Base-by-base conservation (phyloP, 1,140 invertebrate genomes). In the Pristionchus pacificus region DNA sequence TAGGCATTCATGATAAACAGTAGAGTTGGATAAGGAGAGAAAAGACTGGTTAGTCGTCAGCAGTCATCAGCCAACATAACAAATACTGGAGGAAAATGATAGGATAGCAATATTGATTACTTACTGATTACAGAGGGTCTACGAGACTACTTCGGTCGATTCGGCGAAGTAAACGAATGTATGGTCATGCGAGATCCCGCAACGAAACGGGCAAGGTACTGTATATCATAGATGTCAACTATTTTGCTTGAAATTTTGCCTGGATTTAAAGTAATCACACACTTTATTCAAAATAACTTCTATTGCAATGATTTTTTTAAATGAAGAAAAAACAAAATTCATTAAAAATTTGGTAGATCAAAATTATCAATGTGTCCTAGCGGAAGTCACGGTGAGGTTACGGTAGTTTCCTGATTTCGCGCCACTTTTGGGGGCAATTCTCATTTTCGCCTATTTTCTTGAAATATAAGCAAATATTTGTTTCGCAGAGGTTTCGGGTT, bases 171-270 rank as follows among this genome's bases (percentile, higher is more conserved):
- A 85, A 93, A 94, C 86, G 97, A 99, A 89, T 94, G 97, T 80
- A 98, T 98, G 95, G 95, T 99, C 80, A 98, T 99, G 96, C 97
- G 98, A 88, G 96, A 99, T 88, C 95, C 96, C 63, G 94, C 95
- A 76, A 98, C 95, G 77, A 90, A 96, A 86, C 90, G 97, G 88
- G 71, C 71, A 68, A 55, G 71, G 67, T 69, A 0, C 19, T 57
- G n/a, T n/a, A n/a, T n/a, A n/a, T n/a, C n/a, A n/a, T n/a, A n/a
- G n/a, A n/a, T n/a, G n/a, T n/a, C n/a, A n/a, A n/a, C n/a, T n/a
- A n/a, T n/a, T n/a, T n/a, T n/a, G n/a, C n/a, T n/a, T n/a, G n/a
- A n/a, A n/a, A n/a, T n/a, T n/a, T n/a, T n/a, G n/a, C n/a, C n/a
- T n/a, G n/a, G n/a, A n/a, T n/a, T n/a, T n/a, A n/a, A n/a, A n/a